Conservation (phyloP, 2,113 vertebrate species). For the Paradisaea rubra region DNA sequence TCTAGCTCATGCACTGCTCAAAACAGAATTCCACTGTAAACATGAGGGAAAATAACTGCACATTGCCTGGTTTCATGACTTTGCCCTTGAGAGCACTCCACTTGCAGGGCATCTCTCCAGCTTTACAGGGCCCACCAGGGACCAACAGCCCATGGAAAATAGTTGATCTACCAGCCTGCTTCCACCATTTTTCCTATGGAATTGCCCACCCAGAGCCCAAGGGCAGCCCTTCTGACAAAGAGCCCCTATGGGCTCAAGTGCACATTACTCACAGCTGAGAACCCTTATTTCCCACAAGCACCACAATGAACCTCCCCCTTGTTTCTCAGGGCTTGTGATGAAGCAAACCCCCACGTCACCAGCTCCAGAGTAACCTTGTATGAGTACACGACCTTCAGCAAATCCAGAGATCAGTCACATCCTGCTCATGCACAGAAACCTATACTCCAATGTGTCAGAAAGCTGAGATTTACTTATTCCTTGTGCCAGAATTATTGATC, state of each 20-base stretch:
- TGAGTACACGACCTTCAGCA: not conserved
- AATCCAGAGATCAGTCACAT: not conserved
- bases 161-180: not conserved
- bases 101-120: not conserved
- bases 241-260: fast-evolving
- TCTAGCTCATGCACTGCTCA: not conserved
- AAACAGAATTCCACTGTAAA: not conserved
- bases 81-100: not conserved
- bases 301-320: not conserved
- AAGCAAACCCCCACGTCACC: not conserved
- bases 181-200: not conserved
- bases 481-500: slow-evolving; percentile 2
- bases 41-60: not conserved
- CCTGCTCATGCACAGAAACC: not conserved
- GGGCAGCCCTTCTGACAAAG: not conserved
- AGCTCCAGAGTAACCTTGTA: not conserved
- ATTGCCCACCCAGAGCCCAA: not conserved
- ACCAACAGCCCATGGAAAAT: not conserved
- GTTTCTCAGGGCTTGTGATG: not conserved
- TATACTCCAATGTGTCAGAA: fast-evolving
- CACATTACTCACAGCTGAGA: fast-evolving
- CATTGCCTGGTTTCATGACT: not conserved
- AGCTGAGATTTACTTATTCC: not conserved
- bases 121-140: not conserved
- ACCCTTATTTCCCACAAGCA: not conserved